A percentile compares a stretch with the other conserved stretches of the same genome.
Evolutionary conservation across 2,888 invertebrate genomes (phyloP).

Genomic region (Leucophora obtusa): DNA sequence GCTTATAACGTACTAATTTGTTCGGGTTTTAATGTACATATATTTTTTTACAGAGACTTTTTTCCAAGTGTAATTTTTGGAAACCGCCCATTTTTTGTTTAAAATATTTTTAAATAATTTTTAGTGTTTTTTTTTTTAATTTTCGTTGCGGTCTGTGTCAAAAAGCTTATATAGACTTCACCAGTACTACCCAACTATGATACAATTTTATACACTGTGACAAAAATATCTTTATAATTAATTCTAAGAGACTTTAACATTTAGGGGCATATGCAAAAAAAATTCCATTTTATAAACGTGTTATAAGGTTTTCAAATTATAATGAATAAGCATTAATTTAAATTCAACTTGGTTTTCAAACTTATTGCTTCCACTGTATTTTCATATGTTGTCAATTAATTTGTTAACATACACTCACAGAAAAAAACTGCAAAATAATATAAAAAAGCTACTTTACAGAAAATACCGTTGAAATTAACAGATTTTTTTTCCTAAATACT

Average conservation of each 20-base stretch:
- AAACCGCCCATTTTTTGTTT: constrained; percentile 32
- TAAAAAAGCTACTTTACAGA: too few species aligned
- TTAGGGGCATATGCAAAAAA: too few species aligned
- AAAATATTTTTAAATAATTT: constrained; percentile 19
- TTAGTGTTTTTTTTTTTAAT: neutral
- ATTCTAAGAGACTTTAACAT: neutral
- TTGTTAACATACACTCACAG: constrained; percentile 41
- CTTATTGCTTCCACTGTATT: neutral
- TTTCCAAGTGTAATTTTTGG: neutral
- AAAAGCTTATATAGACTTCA: neutral
- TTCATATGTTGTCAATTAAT: constrained; percentile 44
- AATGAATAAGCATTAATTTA: neutral
- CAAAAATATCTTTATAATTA: neutral
- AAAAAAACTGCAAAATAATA: too few species aligned
- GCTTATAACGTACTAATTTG: too few species aligned
- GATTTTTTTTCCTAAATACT: too few species aligned
- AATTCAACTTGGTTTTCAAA: neutral
- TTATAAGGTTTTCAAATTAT: too few species aligned
- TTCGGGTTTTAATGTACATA: too few species aligned
- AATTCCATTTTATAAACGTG: too few species aligned
- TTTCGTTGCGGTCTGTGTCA: constrained; percentile 2
- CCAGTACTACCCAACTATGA: neutral
- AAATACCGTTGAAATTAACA: too few species aligned
- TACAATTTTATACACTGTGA: neutral
- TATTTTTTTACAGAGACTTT: too few species aligned